Conservation (phyloP, 2,797 vertebrate genomes). For the Myiothlypis coronata region DNA sequence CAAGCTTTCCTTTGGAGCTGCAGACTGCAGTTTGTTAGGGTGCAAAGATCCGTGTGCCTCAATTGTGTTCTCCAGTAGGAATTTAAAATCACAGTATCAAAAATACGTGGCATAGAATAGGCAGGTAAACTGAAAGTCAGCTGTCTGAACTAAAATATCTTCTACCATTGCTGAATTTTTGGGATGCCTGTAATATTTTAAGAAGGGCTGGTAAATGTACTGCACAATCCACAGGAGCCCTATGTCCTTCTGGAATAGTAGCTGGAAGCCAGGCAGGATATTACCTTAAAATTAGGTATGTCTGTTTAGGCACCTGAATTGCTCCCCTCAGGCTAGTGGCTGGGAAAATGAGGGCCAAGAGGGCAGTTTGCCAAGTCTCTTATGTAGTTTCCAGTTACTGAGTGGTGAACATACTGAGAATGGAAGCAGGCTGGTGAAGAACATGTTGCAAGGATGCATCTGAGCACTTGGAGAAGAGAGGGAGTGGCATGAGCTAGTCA, state of each 20-base stretch:
- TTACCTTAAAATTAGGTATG: neutral
- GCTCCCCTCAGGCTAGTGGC: neutral
- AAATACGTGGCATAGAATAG: neutral
- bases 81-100: neutral
- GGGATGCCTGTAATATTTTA: neutral
- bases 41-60: neutral
- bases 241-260: neutral
- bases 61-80: neutral
- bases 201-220: neutral
- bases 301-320: neutral
- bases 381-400: neutral
- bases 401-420: neutral
- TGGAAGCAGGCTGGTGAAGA: neutral
- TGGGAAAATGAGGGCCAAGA: neutral
- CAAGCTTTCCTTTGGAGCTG: neutral
- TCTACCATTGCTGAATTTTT: neutral
- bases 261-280: neutral
- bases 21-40: neutral
- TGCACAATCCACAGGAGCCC: neutral
- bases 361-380: neutral
- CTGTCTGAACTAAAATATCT: neutral
- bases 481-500: neutral
- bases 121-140: neutral
- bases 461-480: neutral
- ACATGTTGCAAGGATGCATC: neutral